These are phyloP conservation scores for Poeciliopsis occidentalis DNA, from an alignment of 2,113 vertebrate species.

Conservation along the genomic window DNA sequence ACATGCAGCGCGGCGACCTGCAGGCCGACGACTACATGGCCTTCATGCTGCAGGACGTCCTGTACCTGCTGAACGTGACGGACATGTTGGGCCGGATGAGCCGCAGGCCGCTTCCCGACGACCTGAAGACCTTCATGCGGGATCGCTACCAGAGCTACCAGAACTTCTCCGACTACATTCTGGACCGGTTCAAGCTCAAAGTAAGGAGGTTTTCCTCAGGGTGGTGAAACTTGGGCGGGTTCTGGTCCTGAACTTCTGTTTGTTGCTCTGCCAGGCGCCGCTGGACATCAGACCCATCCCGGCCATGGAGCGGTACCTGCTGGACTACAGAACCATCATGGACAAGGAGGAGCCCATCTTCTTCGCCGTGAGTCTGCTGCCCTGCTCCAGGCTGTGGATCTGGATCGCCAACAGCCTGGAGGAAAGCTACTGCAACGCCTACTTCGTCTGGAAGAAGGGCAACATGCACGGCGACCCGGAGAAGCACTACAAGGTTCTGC, in stretches of 20 bases:
- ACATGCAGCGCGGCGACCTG: neutral
- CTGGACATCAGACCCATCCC: neutral
- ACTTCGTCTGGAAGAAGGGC: conserved; percentile 15
- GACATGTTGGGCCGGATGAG: neutral
- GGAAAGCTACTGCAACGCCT: neutral
- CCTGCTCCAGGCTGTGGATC: conserved; percentile 9
- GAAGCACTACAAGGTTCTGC: rapidly evolving
- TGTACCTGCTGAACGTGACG: neutral
- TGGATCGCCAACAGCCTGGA: neutral
- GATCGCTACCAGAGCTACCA: neutral
- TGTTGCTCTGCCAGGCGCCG: neutral
- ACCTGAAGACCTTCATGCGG: neutral
- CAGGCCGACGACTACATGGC: neutral
- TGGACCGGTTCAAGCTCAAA: neutral
- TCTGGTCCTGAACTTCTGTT: neutral
- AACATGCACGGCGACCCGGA: neutral
- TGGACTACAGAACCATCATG: neutral
- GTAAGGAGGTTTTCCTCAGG: neutral
- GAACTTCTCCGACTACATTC: neutral
- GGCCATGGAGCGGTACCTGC: conserved; percentile 1
- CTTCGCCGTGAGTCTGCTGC: conserved; percentile 8
- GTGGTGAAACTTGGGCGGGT: no score
- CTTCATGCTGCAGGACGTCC: conserved; percentile 13
- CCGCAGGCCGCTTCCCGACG: neutral
- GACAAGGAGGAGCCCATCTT: neutral